Evolutionary conservation across 2,888 invertebrate species (phyloP).

Genomic region (Phymatocera aterrima): DNA sequence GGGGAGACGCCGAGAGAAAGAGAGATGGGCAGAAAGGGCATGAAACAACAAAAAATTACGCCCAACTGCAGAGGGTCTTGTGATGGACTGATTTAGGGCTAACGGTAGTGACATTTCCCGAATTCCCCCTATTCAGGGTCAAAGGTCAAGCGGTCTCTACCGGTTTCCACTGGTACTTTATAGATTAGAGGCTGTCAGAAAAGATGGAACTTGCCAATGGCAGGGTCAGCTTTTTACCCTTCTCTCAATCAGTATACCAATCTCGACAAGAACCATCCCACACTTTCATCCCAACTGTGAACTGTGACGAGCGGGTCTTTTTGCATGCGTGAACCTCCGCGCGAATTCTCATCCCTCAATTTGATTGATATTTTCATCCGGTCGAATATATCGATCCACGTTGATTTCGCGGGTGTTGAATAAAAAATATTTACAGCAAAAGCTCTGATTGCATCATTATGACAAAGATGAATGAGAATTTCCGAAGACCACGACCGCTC

Average conservation of each 20-base stretch:
- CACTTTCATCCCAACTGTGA: conserved; percentile 3
- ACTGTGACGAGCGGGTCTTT: conserved; percentile 25
- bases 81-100: conserved; percentile 38
- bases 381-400: no score
- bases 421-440: not conserved
- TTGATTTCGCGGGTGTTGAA: no score
- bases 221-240: conserved; percentile 41
- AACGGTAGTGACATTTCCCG: conserved; percentile 35
- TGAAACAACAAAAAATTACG: not conserved
- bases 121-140: conserved; percentile 6
- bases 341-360: conserved; percentile 1
- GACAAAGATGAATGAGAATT: not conserved
- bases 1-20: not conserved
- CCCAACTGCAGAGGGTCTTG: not conserved
- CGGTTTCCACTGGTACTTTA: conserved; percentile 29
- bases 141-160: conserved; percentile 32
- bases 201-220: conserved; percentile 39
- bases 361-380: no score
- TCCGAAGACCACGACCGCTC: no score
- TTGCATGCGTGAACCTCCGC: not conserved
- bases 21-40: not conserved
- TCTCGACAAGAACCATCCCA: conserved; percentile 12
- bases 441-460: not conserved
- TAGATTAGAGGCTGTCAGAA: conserved; percentile 37
- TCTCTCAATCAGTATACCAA: conserved; percentile 29